phyloP scores from a whole-genome alignment of 1,140 invertebrate species.

The Drosophila kikkawai region DNA sequence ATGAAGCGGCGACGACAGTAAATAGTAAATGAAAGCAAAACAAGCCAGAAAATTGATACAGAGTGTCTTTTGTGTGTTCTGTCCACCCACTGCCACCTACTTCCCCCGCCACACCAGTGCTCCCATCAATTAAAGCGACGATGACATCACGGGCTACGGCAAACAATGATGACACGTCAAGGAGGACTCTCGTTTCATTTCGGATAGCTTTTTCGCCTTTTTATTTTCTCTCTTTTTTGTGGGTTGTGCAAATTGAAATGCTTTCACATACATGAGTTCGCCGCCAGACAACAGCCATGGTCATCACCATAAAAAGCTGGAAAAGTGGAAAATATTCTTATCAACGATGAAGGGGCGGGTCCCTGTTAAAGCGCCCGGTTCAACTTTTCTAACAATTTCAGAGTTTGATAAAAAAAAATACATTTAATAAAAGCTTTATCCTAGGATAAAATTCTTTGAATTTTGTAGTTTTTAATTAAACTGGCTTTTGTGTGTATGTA shows the following conservation, averaged over 20 bases:
- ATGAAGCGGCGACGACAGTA: slow-evolving; percentile 46
- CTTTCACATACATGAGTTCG: slow-evolving; percentile 47
- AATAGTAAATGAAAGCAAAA: slow-evolving; percentile 67
- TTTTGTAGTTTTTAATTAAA: background rate
- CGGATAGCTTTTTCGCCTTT: slow-evolving; percentile 14
- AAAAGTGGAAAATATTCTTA: slow-evolving; percentile 47
- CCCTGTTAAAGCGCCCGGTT: slow-evolving; percentile 4
- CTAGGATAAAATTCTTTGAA: background rate
- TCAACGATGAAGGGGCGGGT: slow-evolving; percentile 23
- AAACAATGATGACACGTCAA: slow-evolving; percentile 48
- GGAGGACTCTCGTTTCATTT: slow-evolving; percentile 29
- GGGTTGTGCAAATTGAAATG: slow-evolving; percentile 45
- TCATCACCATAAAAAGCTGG: slow-evolving; percentile 43
- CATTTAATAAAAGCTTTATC: background rate
- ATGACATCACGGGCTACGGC: slow-evolving; percentile 42
- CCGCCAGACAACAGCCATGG: slow-evolving; percentile 37
- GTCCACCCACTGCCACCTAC: background rate
- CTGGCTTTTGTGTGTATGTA: background rate
- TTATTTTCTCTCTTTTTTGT: slow-evolving; percentile 8
- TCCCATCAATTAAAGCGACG: slow-evolving; percentile 37
- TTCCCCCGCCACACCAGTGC: background rate
- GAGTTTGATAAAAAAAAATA: background rate
- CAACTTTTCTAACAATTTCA: slow-evolving; percentile 14
- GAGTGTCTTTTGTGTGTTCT: slow-evolving; percentile 41
- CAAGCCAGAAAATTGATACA: slow-evolving; percentile 66